Conservation (phyloP, 2,797 vertebrate species). For the Brachyrhaphis roseni region DNA sequence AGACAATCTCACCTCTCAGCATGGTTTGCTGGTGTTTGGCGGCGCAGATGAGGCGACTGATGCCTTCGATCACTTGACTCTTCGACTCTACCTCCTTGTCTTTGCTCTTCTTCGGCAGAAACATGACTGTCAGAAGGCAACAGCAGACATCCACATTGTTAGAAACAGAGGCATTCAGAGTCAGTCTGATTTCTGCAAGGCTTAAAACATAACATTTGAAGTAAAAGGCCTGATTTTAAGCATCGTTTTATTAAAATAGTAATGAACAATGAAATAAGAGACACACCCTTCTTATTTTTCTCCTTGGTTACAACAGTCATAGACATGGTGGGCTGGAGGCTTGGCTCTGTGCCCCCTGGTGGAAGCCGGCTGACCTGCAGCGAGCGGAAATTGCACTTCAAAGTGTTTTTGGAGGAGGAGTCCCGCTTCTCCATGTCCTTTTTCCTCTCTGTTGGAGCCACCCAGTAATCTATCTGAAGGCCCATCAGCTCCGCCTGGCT, state of each 20-base stretch:
- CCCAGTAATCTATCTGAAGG: conserved; percentile 98
- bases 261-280: background rate
- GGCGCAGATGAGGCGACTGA: conserved; percentile 97
- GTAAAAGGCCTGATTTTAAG: background rate
- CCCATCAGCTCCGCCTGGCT: conserved; percentile 93
- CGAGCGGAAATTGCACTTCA: conserved; percentile 99
- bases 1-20: conserved; percentile 82
- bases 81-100: conserved; percentile 96
- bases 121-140: conserved; percentile 89
- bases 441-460: conserved; percentile 88
- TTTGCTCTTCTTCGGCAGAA: conserved; percentile 97
- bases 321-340: conserved; percentile 90
- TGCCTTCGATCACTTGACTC: conserved; percentile 97
- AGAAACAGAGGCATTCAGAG: conserved; percentile 21
- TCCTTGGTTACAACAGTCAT: conserved; percentile 99
- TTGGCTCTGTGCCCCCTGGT: conserved; percentile 81
- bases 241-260: background rate
- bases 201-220: conserved; percentile 5
- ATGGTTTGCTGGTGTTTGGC: conserved; percentile 98
- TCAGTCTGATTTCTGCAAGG: background rate
- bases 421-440: conserved; percentile 94
- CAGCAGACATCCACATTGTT: conserved; percentile 27
- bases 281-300: conserved; percentile 96
- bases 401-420: conserved; percentile 91
- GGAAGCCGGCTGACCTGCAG: conserved; percentile 99